Percentiles rank a stretch among this genome's conserved stretches.
Evolutionary conservation across 2,113 vertebrate genomes (phyloP).

Genomic region (Seriola dumerili): DNA sequence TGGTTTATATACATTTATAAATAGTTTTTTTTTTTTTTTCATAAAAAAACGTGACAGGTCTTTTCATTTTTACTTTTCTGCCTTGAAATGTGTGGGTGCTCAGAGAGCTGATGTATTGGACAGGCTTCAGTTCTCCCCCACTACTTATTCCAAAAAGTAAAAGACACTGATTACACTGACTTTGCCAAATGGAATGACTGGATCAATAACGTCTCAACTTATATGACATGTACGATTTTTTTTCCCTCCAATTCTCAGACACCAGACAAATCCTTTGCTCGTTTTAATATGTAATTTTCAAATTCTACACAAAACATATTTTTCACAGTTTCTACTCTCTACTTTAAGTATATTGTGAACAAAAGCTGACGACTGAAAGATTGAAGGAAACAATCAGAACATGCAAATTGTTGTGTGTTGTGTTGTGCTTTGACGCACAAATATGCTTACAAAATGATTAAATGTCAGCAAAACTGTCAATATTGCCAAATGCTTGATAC

Average conservation of each 20-base stretch:
- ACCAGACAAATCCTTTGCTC: slow-evolving; percentile 4
- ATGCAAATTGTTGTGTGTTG: background rate
- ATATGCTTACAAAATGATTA: background rate
- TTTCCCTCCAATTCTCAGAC: slow-evolving; percentile 19
- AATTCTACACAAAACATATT: background rate
- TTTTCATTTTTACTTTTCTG: slow-evolving; percentile 10
- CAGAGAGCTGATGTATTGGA: slow-evolving; percentile 33
- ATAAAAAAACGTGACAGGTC: background rate
- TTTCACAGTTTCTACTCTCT: too few relatives aligned
- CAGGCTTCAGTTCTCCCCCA: slow-evolving; percentile 20
- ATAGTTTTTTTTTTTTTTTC: background rate
- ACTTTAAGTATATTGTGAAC: too few relatives aligned
- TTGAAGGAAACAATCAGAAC: slow-evolving; percentile 6
- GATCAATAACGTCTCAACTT: slow-evolving; percentile 29
- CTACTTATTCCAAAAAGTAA: slow-evolving; percentile 45
- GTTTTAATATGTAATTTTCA: slow-evolving; percentile 8
- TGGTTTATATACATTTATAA: background rate
- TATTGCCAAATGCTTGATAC: background rate
- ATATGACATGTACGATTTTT: slow-evolving; percentile 44
- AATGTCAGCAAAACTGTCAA: slow-evolving; percentile 6
- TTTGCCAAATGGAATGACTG: slow-evolving; percentile 47
- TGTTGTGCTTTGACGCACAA: background rate
- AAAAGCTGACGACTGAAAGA: too few relatives aligned
- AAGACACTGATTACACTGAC: slow-evolving; percentile 48
- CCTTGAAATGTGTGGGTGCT: slow-evolving; percentile 14